phyloP scores from a whole-genome alignment of 2,888 invertebrate genomes.

The Apotomis turbidana region DNA sequence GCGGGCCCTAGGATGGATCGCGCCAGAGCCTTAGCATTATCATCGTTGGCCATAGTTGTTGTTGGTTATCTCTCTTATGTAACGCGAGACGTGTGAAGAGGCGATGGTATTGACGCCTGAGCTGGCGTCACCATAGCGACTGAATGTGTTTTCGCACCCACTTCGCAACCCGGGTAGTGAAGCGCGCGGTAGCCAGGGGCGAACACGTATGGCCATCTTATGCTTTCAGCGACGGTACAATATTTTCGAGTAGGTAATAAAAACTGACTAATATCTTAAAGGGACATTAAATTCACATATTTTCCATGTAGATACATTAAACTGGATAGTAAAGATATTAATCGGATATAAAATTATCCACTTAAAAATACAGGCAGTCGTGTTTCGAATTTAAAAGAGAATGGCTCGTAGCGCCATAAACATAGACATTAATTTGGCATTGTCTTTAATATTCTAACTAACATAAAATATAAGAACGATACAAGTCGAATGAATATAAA shows the following conservation, averaged over 20 bases:
- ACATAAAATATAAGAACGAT: no score
- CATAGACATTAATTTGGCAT: no score
- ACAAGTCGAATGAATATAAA: no score
- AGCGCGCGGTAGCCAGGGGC: constrained; percentile 45
- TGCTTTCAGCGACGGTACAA: constrained; percentile 13
- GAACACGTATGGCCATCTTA: constrained; percentile 45
- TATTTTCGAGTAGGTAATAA: constrained; percentile 25
- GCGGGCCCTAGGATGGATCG: constrained; percentile 86
- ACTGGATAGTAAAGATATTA: constrained; percentile 11
- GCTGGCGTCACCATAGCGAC: constrained; percentile 76
- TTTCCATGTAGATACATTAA: constrained; percentile 17
- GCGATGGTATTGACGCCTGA: constrained; percentile 75
- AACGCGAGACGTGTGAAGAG: constrained; percentile 68
- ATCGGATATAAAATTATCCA: neutral
- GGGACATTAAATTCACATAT: constrained; percentile 19
- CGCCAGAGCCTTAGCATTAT: constrained; percentile 76
- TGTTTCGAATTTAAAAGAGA: neutral
- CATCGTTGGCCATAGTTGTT: constrained; percentile 61
- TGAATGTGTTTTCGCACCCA: constrained; percentile 75
- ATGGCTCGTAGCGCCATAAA: no score
- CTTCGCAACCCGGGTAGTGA: constrained; percentile 60
- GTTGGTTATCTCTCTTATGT: constrained; percentile 55
- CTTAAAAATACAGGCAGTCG: neutral
- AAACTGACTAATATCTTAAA: constrained; percentile 20
- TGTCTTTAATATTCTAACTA: no score